Base-by-base conservation (phyloP, 2,113 vertebrate genomes). In the Onychorhynchus coronatus region DNA sequence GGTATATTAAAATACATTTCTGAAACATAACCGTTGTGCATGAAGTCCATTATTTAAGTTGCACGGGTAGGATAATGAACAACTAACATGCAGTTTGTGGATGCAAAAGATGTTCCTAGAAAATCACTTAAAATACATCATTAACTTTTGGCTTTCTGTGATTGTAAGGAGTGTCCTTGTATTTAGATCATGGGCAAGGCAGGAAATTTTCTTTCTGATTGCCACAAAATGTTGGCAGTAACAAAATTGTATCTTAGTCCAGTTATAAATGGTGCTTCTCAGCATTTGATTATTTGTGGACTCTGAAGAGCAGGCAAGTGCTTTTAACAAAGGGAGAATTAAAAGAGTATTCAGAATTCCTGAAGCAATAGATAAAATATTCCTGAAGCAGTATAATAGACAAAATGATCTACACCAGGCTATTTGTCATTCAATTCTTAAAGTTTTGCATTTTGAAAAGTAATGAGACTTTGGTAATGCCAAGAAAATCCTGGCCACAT, bases 161-260 rank as follows among this genome's bases (percentile, higher is more conserved):
- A 78, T 59, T 80, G 63, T 31, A 55, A 59, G 63, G 55, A 39
- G 33, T 12, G 41, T 33, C 73, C 59, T 86, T 91, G 46, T 83
- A 31, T 74, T 70, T 63, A 6, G 50, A 68, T 74, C n/a, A 8
- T 3, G 9, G 0, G 0, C 5, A 2, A 76, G 28, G 39, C 42
- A 76, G 23, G 46, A 28, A 4, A 76, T 90, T 79, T 86, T 53
- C 44, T 67, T 92, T 71, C 78, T 77, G 68, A 65, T 84, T 88
- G 59, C 35, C 47, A 49, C 16, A 62, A 55, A 80, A 50, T 66
- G 24, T 20, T 76, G 23, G 33, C 67, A 67, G 18, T 47, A 37
- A 71, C 66, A 62, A 24, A 70, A 12, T 28, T 56, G 41, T 77
- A 73, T 73, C 46, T 61, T 83, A 55, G 49, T 88, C 66, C 27